Conservation (phyloP, 2,113 vertebrate genomes). For the Casuarius casuarius region DNA sequence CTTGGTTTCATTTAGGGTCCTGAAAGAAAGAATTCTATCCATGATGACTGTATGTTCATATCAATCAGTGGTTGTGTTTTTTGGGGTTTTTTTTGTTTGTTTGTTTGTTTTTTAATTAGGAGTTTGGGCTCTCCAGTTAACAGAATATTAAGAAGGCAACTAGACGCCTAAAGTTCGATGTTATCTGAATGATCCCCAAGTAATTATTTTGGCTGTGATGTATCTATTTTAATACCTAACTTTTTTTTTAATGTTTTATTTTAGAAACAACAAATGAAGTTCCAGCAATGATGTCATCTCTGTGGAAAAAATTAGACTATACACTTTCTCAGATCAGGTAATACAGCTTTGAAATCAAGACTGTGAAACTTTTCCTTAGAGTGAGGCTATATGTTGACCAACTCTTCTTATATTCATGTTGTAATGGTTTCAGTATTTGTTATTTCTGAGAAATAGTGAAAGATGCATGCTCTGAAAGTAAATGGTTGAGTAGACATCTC, state of each 20-base stretch:
- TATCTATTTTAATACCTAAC: neutral
- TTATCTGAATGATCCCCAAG: neutral
- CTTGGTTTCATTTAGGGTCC: neutral
- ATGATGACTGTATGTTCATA: neutral
- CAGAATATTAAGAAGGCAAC: neutral
- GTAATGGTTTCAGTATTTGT: neutral
- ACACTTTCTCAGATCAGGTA: slow-evolving; percentile 98
- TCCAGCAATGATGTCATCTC: slow-evolving; percentile 92
- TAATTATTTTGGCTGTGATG: neutral
- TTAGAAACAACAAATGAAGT: slow-evolving; percentile 83
- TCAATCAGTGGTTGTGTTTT: too few relatives aligned
- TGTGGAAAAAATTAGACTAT: slow-evolving; percentile 97
- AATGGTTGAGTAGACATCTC: neutral
- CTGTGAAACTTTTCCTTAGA: neutral
- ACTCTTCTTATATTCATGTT: neutral
- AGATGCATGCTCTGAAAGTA: neutral
- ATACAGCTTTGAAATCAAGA: neutral
- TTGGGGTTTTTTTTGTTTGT: neutral
- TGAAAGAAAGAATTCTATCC: neutral
- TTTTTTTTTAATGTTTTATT: neutral
- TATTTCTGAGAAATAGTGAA: neutral
- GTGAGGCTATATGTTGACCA: neutral
- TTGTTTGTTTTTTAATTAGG: neutral
- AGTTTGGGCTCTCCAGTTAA: neutral
- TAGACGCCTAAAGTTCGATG: neutral